A percentile compares a stretch with the other conserved stretches of the same genome.
Evolutionary conservation across 2,888 invertebrate species (phyloP).

Genomic region (Nezara viridula): DNA sequence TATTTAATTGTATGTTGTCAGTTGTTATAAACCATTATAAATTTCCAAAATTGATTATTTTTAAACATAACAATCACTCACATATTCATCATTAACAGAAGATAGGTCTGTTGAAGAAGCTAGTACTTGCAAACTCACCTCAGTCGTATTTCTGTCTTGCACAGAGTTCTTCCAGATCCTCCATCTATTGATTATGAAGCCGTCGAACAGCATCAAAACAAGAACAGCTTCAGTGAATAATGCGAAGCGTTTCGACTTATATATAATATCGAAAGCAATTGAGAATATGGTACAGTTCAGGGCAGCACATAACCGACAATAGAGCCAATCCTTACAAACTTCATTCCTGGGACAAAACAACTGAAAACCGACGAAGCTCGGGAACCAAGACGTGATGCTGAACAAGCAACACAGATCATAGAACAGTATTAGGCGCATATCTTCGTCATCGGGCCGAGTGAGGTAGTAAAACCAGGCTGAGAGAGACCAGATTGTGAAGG

Average conservation of each 20-base stretch:
- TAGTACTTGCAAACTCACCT: background rate
- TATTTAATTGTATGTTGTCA: too few species aligned
- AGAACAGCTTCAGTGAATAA: background rate
- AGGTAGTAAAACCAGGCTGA: background rate
- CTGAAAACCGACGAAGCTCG: background rate
- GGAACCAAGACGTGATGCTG: background rate
- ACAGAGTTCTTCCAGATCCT: background rate
- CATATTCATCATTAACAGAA: background rate
- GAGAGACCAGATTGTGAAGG: background rate
- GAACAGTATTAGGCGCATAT: background rate
- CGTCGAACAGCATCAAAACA: background rate
- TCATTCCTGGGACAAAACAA: background rate
- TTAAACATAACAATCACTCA: background rate
- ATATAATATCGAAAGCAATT: background rate
- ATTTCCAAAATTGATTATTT: background rate
- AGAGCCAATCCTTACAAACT: background rate
- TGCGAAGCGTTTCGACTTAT: background rate
- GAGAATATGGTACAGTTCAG: background rate
- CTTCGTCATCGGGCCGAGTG: background rate
- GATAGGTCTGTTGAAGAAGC: background rate
- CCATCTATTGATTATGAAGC: background rate
- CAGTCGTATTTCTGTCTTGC: background rate
- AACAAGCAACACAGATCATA: background rate
- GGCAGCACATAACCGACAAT: background rate
- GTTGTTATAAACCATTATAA: too few species aligned